Evolutionary conservation across 2,797 vertebrate species (phyloP).

Genomic region (Galaxias olidus): DNA sequence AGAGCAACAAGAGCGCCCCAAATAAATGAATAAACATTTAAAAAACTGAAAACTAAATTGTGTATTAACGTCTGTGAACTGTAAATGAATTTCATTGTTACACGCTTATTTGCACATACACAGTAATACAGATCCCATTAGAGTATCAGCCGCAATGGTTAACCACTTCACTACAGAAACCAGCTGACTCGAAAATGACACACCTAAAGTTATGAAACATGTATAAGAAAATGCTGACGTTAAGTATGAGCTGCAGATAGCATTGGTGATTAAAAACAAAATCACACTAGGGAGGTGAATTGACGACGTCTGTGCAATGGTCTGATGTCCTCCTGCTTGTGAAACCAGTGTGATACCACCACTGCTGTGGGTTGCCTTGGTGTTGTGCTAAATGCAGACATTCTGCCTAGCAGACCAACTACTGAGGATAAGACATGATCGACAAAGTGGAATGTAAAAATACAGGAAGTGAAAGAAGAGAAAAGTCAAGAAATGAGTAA

Average conservation of each 20-base stretch:
- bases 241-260: neutral
- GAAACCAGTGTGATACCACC: too few species aligned
- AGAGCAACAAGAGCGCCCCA: neutral
- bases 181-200: neutral
- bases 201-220: conserved; percentile 17
- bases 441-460: conserved; percentile 6
- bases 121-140: conserved; percentile 22
- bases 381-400: too few species aligned
- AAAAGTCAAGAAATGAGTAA: conserved; percentile 19
- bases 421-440: too few species aligned
- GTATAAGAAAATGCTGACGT: neutral
- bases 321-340: too few species aligned
- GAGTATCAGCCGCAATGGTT: conserved; percentile 26
- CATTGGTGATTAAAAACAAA: too few species aligned
- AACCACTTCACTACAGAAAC: conserved; percentile 19
- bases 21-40: neutral
- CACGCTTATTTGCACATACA: conserved; percentile 30
- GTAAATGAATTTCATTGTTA: conserved; percentile 21
- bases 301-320: too few species aligned
- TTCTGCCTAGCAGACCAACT: too few species aligned
- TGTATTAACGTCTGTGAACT: neutral
- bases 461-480: conserved; percentile 10
- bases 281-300: too few species aligned
- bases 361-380: too few species aligned
- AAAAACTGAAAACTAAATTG: conserved; percentile 24